These are phyloP conservation scores for Zaprionus vittiger DNA, from an alignment of 1,140 invertebrate genomes.

Conservation along the genomic window DNA sequence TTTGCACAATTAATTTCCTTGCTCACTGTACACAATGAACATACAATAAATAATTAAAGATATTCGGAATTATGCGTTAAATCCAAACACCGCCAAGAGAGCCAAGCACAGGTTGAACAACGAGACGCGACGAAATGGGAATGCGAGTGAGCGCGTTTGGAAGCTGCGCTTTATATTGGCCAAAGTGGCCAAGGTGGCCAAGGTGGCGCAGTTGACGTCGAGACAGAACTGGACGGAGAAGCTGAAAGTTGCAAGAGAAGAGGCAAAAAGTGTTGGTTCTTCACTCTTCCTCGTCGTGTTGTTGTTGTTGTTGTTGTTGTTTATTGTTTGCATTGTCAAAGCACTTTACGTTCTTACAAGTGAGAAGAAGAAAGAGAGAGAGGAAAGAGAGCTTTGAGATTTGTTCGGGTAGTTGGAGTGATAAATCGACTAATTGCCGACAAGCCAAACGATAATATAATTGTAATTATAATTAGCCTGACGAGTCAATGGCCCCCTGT, in stretches of 20 bases:
- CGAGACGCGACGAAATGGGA: conserved; percentile 53
- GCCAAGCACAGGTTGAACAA: background rate
- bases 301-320: conserved; percentile 25
- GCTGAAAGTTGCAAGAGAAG: conserved; percentile 18
- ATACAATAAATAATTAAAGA: background rate
- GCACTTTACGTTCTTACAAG: conserved; percentile 38
- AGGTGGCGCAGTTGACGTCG: conserved; percentile 39
- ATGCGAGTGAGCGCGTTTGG: conserved; percentile 63
- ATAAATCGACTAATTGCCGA: conserved; percentile 76
- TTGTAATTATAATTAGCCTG: conserved; percentile 58
- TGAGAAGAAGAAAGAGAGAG: background rate
- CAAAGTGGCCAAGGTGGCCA: conserved; percentile 29
- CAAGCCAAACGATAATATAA: conserved; percentile 52
- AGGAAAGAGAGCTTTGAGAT: conserved; percentile 22
- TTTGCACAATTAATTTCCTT: background rate
- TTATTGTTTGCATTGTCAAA: conserved; percentile 61
- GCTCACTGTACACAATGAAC: background rate
- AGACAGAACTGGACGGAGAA: conserved; percentile 47
- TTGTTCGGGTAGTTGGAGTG: conserved; percentile 57
- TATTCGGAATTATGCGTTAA: background rate
- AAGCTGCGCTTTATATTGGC: conserved; percentile 73
- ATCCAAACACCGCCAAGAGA: background rate
- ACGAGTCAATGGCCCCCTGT: conserved; percentile 57
- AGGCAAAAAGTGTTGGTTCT: conserved; percentile 33
- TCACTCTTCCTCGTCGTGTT: background rate